Conservation (phyloP, 2,888 invertebrate genomes). For the Palloptera scutellata region DNA sequence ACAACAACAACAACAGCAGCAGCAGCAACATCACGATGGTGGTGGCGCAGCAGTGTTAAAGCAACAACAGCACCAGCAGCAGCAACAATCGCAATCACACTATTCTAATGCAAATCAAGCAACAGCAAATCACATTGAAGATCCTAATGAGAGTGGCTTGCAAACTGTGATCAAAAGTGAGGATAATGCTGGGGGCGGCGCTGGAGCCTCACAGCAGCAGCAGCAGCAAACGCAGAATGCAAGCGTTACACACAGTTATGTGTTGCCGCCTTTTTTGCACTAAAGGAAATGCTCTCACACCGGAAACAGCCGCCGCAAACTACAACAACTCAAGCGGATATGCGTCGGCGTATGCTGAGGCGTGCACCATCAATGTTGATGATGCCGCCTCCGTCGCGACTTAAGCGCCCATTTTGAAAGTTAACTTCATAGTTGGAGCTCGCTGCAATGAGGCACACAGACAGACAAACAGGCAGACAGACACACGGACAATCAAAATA, state of each 20-base stretch:
- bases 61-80: conserved; percentile 40
- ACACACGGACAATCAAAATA: neutral
- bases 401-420: conserved; percentile 47
- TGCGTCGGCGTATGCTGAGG: conserved; percentile 16
- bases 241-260: conserved; percentile 63
- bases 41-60: conserved; percentile 35
- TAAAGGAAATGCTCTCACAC: conserved; percentile 64
- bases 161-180: conserved; percentile 64
- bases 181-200: conserved; percentile 45
- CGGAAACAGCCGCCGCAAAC: conserved; percentile 46
- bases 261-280: conserved; percentile 65
- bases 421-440: neutral
- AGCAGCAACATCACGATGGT: conserved; percentile 42
- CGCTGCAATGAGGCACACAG: neutral
- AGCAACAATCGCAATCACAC: conserved; percentile 36
- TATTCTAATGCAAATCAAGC: conserved; percentile 9
- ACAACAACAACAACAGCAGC: conserved; percentile 44
- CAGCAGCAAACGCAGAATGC: conserved; percentile 35
- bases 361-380: conserved; percentile 2
- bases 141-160: conserved; percentile 51
- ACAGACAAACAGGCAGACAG: neutral
- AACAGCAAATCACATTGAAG: conserved; percentile 41
- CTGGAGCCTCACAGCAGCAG: too few relatives aligned
- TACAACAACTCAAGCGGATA: conserved; percentile 19
- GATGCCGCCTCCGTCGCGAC: conserved; percentile 30